Conservation (phyloP, 2,113 vertebrate species). For the Elaphurus davidianus region DNA sequence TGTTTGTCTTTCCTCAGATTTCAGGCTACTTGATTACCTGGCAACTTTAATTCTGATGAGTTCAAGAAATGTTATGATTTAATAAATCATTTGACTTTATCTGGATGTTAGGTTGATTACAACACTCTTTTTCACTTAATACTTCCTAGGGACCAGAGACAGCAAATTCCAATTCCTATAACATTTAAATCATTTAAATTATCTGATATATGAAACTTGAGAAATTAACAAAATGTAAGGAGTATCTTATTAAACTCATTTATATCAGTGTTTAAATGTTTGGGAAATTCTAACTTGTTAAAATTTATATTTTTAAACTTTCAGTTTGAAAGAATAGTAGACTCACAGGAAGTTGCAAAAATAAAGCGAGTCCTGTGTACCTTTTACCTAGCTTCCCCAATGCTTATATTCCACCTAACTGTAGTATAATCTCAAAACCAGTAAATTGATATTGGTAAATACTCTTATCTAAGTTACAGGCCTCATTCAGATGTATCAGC, state of each 20-base stretch:
- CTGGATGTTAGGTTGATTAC: neutral
- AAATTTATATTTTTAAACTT: neutral
- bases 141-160: neutral
- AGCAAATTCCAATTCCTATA: neutral
- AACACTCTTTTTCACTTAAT: neutral
- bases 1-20: neutral
- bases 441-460: neutral
- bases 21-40: neutral
- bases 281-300: neutral
- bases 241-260: neutral
- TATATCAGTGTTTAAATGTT: neutral
- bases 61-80: neutral
- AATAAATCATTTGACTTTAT: neutral
- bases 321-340: neutral
- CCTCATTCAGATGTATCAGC: neutral
- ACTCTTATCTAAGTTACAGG: neutral
- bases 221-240: neutral
- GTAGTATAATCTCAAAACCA: neutral
- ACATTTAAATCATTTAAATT: neutral
- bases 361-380: neutral
- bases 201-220: neutral
- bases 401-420: neutral
- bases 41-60: neutral
- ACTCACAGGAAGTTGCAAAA: neutral
- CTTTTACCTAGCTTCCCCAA: neutral